Conservation (phyloP, 1,140 invertebrate genomes). For the Neuroterus valhalla region DNA sequence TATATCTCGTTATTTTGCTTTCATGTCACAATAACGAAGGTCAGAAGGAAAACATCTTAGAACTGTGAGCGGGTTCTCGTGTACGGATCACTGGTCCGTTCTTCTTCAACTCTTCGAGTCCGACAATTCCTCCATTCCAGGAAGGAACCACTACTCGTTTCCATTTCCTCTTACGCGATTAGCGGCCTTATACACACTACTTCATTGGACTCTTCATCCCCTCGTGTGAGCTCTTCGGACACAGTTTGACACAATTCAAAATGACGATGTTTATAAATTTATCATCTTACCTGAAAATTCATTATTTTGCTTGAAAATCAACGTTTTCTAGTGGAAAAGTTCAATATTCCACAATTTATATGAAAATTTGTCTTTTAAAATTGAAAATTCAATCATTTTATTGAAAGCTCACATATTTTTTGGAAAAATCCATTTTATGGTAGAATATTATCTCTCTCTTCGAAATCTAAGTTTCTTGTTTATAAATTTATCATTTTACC, state of each 20-base stretch:
- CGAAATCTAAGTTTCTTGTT: too few species aligned
- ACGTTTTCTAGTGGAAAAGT: too few species aligned
- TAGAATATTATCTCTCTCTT: too few species aligned
- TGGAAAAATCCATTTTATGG: too few species aligned
- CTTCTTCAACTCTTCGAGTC: constrained; percentile 33
- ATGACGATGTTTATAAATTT: too few species aligned
- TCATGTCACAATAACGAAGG: constrained; percentile 36
- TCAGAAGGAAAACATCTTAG: constrained; percentile 52
- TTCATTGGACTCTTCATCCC: neutral
- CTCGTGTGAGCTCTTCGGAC: neutral
- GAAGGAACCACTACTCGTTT: constrained; percentile 68
- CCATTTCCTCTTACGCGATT: constrained; percentile 73
- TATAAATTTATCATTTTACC: too few species aligned
- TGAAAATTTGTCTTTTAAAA: too few species aligned
- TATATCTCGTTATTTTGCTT: neutral
- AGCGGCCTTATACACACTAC: constrained; percentile 50
- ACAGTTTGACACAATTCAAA: neutral
- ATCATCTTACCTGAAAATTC: too few species aligned
- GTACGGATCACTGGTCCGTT: constrained; percentile 45
- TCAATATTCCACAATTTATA: too few species aligned
- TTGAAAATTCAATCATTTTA: too few species aligned
- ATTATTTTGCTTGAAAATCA: too few species aligned
- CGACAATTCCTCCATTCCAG: constrained; percentile 56
- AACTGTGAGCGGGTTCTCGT: constrained; percentile 44
- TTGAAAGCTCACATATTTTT: too few species aligned